phyloP scores from a whole-genome alignment of 2,113 vertebrate species.

The Leiothrix lutea region DNA sequence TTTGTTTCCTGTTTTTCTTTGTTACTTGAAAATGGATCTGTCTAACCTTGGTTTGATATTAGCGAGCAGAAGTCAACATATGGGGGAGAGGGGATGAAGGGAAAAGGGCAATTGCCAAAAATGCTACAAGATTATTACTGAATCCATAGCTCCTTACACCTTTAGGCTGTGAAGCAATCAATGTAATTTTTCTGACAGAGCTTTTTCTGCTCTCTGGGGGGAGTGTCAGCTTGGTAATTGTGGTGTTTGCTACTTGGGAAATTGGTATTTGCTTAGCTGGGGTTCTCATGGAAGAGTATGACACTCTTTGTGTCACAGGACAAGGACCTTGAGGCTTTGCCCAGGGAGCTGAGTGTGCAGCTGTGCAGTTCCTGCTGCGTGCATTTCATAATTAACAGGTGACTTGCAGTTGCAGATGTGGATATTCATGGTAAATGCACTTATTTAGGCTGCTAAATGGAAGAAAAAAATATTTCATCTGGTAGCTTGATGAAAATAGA shows the following conservation, averaged over 20 bases:
- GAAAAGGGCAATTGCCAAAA: neutral
- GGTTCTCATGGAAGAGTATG: neutral
- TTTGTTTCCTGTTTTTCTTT: neutral
- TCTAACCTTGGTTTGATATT: neutral
- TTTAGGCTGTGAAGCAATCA: neutral
- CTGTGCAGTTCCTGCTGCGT: neutral
- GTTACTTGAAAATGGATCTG: neutral
- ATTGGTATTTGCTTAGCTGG: neutral
- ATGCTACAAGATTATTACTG: neutral
- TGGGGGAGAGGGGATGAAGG: too few species aligned
- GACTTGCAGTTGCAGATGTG: neutral
- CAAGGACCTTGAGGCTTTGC: neutral
- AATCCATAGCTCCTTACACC: neutral
- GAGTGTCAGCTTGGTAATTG: neutral
- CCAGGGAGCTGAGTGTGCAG: neutral
- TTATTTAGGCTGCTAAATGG: neutral
- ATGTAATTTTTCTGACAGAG: neutral
- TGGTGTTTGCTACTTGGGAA: neutral
- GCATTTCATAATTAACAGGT: neutral
- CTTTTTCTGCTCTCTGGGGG: neutral
- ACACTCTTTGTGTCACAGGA: neutral
- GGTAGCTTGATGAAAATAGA: neutral
- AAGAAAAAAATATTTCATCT: neutral
- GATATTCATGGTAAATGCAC: neutral
- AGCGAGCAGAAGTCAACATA: neutral